Evolutionary conservation across 2,113 vertebrate species (phyloP).

Genomic region (Canis aureus): DNA sequence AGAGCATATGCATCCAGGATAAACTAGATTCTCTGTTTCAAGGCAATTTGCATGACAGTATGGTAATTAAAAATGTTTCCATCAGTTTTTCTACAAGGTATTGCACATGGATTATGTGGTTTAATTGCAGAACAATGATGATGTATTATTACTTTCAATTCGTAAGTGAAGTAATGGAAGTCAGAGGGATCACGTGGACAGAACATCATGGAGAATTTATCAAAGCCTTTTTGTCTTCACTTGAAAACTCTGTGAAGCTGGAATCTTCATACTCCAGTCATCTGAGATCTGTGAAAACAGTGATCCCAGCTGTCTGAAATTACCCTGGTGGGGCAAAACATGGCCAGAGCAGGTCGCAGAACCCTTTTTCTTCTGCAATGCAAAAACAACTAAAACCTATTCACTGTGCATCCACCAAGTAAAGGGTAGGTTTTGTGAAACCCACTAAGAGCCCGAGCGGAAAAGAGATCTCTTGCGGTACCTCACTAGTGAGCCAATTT

Average conservation of each 20-base stretch:
- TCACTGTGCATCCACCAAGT: neutral
- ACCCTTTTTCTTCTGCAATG: no score
- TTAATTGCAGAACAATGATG: neutral
- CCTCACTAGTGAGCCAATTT: neutral
- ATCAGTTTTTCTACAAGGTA: neutral
- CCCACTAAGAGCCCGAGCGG: neutral
- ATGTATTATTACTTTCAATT: neutral
- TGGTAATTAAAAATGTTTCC: neutral
- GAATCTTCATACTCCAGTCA: neutral
- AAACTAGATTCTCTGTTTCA: neutral
- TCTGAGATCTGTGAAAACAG: neutral
- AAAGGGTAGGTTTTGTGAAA: neutral
- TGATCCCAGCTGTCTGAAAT: neutral
- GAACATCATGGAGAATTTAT: neutral
- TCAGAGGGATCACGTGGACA: neutral
- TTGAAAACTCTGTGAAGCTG: neutral
- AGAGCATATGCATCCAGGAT: neutral
- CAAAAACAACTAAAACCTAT: neutral
- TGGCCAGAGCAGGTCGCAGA: fast-evolving
- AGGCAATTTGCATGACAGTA: neutral
- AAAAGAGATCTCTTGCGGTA: neutral
- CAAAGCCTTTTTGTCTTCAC: neutral
- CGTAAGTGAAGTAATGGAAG: neutral
- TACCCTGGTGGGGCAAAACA: neutral
- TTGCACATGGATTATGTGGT: neutral